Evolutionary conservation across 1,140 invertebrate species (phyloP).

Genomic region (Ips nitidus): DNA sequence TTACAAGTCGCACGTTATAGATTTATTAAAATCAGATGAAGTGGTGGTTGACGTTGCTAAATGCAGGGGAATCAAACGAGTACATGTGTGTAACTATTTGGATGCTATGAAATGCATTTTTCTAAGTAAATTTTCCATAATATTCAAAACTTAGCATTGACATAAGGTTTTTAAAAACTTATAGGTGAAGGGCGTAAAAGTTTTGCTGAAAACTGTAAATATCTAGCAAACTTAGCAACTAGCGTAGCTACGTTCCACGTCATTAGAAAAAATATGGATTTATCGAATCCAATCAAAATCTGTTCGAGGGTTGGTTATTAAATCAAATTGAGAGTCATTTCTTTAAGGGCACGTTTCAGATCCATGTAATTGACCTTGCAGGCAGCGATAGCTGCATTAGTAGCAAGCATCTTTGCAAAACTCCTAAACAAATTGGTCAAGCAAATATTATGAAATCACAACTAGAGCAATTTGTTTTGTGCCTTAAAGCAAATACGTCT

Average conservation of each 20-base stretch:
- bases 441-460: conserved; percentile 47
- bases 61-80: conserved; percentile 27
- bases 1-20: conserved; percentile 34
- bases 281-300: conserved; percentile 34
- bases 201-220: conserved; percentile 31
- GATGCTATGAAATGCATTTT: conserved; percentile 40
- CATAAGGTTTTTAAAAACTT: neutral
- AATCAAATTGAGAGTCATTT: neutral
- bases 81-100: conserved; percentile 29
- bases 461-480: conserved; percentile 47
- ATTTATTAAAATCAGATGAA: conserved; percentile 39
- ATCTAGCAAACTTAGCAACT: conserved; percentile 40
- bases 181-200: conserved; percentile 43
- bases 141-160: no score
- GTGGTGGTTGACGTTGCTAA: conserved; percentile 24
- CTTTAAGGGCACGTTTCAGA: conserved; percentile 34
- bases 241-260: conserved; percentile 42
- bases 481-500: conserved; percentile 41
- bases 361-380: conserved; percentile 48
- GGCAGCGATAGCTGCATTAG: conserved; percentile 43
- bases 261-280: conserved; percentile 36
- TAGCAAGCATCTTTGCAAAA: conserved; percentile 38
- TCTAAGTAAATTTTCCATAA: conserved; percentile 29
- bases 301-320: conserved; percentile 38
- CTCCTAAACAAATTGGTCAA: conserved; percentile 39